phyloP scores from a whole-genome alignment of 2,113 vertebrate species.

The Procapra przewalskii region DNA sequence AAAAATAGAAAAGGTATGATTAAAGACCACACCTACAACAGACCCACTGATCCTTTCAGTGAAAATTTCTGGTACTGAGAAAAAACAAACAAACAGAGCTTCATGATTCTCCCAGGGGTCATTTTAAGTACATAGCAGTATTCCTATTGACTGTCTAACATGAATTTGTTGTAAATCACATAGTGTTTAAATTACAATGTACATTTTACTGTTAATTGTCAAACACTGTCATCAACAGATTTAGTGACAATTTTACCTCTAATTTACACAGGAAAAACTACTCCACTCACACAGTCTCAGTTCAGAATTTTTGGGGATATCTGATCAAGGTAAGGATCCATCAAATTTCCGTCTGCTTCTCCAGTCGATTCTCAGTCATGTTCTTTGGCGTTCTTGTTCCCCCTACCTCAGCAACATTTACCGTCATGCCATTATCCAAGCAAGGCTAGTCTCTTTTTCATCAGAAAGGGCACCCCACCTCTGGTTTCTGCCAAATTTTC shows the following conservation, averaged over 20 bases:
- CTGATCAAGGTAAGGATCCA: neutral
- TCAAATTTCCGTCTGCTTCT: neutral
- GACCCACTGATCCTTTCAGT: neutral
- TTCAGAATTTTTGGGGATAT: neutral
- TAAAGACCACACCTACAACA: neutral
- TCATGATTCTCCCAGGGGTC: neutral
- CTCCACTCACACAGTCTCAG: neutral
- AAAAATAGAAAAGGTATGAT: neutral
- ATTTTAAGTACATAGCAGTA: neutral
- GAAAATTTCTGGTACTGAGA: neutral
- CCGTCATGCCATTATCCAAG: neutral
- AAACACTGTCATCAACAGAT: neutral
- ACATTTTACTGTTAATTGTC: neutral
- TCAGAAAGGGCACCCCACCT: neutral
- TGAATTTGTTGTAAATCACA: neutral
- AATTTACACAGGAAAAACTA: neutral
- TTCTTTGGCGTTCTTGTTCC: neutral
- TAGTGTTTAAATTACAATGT: neutral
- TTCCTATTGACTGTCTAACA: neutral
- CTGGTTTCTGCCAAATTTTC: neutral
- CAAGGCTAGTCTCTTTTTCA: neutral
- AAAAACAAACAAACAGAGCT: neutral
- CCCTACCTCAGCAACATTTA: neutral
- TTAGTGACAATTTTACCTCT: neutral
- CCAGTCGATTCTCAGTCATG: neutral